A percentile compares a stretch with the other conserved stretches of the same genome.
Conservation (phyloP, 2,797 vertebrate species). For the Ceyx erithaca region DNA sequence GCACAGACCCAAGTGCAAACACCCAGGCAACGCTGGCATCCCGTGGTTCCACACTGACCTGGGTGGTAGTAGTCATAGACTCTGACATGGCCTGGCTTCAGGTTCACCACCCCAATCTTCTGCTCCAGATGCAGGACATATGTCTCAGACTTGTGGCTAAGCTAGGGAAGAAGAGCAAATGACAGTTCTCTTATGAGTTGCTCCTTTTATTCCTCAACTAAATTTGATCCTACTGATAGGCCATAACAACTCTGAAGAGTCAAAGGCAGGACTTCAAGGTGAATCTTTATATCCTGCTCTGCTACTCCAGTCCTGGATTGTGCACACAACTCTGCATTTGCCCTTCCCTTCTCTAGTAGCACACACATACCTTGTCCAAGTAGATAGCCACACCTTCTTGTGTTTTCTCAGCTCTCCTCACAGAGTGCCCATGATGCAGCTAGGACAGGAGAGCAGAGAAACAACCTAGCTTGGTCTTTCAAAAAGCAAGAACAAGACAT, state of each 20-base stretch:
- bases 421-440: constrained; percentile 42
- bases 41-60: neutral
- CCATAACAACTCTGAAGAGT: neutral
- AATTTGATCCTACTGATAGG: neutral
- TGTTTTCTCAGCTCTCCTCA: constrained; percentile 54
- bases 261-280: neutral
- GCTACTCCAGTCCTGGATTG: neutral
- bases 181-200: neutral
- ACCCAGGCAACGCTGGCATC: neutral
- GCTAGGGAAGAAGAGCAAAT: neutral
- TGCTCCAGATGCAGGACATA: constrained; percentile 47
- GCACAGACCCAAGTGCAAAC: neutral
- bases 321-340: neutral
- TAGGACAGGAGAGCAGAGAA: neutral
- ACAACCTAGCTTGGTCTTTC: neutral
- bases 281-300: neutral
- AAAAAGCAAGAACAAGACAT: neutral
- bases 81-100: constrained; percentile 57
- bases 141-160: constrained; percentile 42
- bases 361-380: constrained; percentile 52
- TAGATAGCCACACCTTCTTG: constrained; percentile 61
- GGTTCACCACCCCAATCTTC: constrained; percentile 54
- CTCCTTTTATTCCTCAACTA: neutral
- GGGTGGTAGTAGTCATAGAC: constrained; percentile 67
- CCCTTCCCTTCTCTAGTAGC: neutral